Evolutionary conservation across 2,113 vertebrate genomes (phyloP).

Genomic region (Hyperoodon ampullatus): DNA sequence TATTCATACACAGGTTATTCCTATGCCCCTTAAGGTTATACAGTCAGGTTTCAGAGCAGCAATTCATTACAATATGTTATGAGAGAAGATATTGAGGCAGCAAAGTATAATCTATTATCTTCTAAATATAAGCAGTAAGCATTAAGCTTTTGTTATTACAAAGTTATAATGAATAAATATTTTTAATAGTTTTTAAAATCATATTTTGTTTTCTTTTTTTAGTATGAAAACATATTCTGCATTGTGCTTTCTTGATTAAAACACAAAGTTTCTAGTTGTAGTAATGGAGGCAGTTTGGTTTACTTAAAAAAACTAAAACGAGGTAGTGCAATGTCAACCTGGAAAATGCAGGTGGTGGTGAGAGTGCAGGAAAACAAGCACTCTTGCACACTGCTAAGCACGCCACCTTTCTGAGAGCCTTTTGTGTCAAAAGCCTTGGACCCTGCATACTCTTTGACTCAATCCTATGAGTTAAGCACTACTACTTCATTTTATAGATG

Average conservation of each 20-base stretch:
- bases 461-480: neutral
- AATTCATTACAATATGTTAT: neutral
- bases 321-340: neutral
- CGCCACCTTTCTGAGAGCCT: neutral
- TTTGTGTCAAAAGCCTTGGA: neutral
- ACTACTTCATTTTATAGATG: neutral
- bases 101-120: neutral
- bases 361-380: neutral
- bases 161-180: neutral
- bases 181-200: neutral
- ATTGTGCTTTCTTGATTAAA: slow-evolving; percentile 41
- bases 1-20: neutral
- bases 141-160: neutral
- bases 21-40: neutral
- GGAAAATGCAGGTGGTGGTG: neutral
- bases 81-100: neutral
- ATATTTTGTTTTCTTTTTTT: neutral
- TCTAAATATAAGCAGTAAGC: slow-evolving; percentile 16
- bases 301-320: neutral
- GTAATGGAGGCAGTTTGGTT: neutral
- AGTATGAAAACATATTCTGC: neutral
- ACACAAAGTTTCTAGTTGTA: neutral
- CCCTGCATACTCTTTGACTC: neutral
- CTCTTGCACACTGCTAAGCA: neutral
- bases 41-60: neutral